phyloP scores from a whole-genome alignment of 2,113 vertebrate species.

The Theristicus caerulescens region DNA sequence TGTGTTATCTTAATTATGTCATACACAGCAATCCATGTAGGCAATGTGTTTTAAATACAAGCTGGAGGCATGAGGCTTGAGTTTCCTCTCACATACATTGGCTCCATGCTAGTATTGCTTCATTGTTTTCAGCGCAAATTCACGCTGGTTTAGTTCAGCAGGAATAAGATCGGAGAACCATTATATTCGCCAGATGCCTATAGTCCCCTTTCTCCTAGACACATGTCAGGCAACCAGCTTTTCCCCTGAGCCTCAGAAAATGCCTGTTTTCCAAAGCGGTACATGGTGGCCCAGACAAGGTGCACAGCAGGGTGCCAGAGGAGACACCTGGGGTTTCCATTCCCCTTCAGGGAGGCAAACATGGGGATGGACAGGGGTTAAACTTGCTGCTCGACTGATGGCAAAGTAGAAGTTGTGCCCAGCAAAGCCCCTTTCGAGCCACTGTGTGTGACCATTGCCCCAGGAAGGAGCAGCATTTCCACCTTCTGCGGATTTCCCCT shows the following conservation, averaged over 20 bases:
- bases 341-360: background rate
- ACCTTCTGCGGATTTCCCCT: background rate
- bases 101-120: background rate
- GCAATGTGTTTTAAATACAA: background rate
- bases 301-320: background rate
- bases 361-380: background rate
- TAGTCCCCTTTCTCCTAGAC: background rate
- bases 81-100: background rate
- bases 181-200: background rate
- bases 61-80: background rate
- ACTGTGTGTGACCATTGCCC: rapidly evolving
- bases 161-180: background rate
- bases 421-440: background rate
- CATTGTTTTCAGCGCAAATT: background rate
- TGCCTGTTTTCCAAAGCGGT: rapidly evolving
- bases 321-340: background rate
- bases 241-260: background rate
- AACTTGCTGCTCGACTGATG: background rate
- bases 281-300: background rate
- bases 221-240: background rate
- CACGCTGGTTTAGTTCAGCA: background rate
- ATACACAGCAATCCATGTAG: background rate
- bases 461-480: background rate
- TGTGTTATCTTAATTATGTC: background rate
- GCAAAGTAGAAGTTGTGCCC: background rate